phyloP scores from a whole-genome alignment of 2,797 vertebrate species.

The Aphelocoma californica region DNA sequence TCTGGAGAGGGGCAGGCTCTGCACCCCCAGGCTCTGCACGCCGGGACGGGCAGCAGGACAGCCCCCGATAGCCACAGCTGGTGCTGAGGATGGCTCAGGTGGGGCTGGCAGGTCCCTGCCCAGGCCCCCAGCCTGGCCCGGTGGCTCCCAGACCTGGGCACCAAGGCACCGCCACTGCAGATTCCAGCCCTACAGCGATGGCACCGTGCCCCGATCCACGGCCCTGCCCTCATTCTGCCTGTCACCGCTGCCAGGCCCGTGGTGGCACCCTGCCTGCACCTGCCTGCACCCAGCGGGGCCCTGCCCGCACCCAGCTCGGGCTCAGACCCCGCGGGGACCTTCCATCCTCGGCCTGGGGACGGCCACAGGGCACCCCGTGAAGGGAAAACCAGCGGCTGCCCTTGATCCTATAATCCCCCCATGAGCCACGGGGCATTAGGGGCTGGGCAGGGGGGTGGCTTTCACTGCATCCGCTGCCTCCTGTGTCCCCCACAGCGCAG shows the following conservation, averaged over 20 bases:
- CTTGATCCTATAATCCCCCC: conserved; percentile 45
- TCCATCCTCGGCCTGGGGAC: not conserved
- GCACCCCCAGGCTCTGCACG: not conserved
- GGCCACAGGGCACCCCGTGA: not conserved
- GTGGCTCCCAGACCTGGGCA: not conserved
- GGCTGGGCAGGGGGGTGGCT: not conserved
- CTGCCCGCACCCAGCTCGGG: not conserved
- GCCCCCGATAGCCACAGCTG: not conserved
- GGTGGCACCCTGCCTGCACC: not conserved
- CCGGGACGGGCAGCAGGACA: not conserved
- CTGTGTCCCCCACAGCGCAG: not conserved
- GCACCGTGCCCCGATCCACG: not conserved
- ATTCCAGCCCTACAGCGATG: not conserved
- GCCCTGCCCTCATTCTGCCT: not conserved
- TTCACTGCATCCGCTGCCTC: not conserved
- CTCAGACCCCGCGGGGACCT: not conserved
- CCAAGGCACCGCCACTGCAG: not conserved
- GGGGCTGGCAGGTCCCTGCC: not conserved
- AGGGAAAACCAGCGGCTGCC: not conserved
- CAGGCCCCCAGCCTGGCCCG: not conserved
- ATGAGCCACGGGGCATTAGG: not conserved
- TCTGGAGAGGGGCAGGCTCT: not conserved
- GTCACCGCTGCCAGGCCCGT: not conserved
- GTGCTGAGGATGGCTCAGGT: not conserved
- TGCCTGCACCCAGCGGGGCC: not conserved